Conservation (phyloP, 2,113 vertebrate species). For the Gavialis gangeticus region DNA sequence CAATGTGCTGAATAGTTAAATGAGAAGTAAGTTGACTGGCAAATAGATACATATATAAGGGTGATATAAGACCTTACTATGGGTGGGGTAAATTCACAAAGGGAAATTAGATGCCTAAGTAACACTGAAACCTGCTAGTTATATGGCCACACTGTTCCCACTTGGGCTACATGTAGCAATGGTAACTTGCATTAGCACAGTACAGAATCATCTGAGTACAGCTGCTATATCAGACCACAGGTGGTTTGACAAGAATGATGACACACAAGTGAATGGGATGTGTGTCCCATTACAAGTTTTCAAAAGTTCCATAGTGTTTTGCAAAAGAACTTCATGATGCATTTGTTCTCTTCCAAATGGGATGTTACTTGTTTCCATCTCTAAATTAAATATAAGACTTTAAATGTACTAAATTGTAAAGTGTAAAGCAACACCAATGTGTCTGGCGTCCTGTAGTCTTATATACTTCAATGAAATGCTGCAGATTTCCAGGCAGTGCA, state of each 20-base stretch:
- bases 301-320: not conserved
- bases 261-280: not conserved
- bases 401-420: not conserved
- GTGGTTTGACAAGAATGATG: not conserved
- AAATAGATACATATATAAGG: not conserved
- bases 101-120: not conserved
- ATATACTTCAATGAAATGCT: not conserved
- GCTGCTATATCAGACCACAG: not conserved
- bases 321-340: not conserved
- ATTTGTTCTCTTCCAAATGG: not conserved
- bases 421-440: not conserved
- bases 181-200: not conserved
- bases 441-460: not conserved
- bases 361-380: not conserved
- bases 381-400: not conserved
- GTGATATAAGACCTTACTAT: not conserved
- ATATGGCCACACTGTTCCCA: not conserved
- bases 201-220: not conserved
- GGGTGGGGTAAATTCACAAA: not conserved
- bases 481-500: no score
- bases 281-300: not conserved
- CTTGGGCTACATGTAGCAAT: not conserved
- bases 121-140: not conserved
- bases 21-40: not conserved
- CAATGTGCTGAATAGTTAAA: not conserved